Base-by-base conservation (phyloP, 1,140 invertebrate species). In the Bombus fervidus region DNA sequence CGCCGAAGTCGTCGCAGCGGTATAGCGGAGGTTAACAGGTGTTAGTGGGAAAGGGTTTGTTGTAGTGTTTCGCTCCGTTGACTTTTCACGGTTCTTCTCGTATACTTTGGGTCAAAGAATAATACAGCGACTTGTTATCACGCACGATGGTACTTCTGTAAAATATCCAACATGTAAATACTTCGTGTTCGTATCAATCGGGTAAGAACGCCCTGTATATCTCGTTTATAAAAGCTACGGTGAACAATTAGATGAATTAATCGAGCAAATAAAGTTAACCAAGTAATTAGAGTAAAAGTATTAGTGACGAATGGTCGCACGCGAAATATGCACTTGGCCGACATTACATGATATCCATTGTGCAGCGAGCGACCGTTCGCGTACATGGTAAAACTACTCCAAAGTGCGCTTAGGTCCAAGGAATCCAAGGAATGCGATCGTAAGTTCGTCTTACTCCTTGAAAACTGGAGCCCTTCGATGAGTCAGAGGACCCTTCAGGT, bases 351-450 rank as follows among this genome's bases (percentile, higher is more conserved):
- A 79, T 89, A n/a, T 90, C 88, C 89, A 89, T 85, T 34, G 85
- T 83, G 87, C 88, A 64, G 0, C 47, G 69, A 59, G 72, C 59
- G 62, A 83, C 53, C 64, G 25, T 84, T 41, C 9, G n/a, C 62
- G 13, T 53, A 22, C 18, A 43, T 25, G 5, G 13, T 28, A 31
- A 73, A 47, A 9, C 41, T 47, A 31, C 41, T 31, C 0, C 2
- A 15, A 10, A 8, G n/a, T 8, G 6, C 28, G 22, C 28, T 84
- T 59, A 47, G 79, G 31, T 31, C 18, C 4, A 5, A 59, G 31
- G 41, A 79, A 89, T 91, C 77, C 87, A 76, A 89, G 83, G 89
- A 91, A 91, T 89, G 87, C 87, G 74, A 88, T 85, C 87, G 41
- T 69, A 74, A 84, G 73, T 85, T 72, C 72, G 72, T 87, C 68